These are phyloP conservation scores for Drosophila ogumai DNA, from an alignment of 1,140 invertebrate genomes.

Conservation along the genomic window DNA sequence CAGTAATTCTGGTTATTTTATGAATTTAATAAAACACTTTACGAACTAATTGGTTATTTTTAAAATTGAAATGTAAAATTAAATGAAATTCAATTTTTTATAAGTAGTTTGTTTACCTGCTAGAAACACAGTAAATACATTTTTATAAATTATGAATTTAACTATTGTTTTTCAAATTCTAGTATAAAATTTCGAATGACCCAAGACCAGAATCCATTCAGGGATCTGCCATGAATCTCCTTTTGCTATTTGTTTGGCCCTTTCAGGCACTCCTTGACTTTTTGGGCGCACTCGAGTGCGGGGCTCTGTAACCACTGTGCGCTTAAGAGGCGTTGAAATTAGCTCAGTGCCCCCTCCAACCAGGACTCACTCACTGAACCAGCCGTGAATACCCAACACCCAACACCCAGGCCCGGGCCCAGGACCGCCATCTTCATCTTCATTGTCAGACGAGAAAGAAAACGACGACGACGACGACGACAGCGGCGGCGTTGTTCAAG, in stretches of 20 bases:
- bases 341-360: constrained; percentile 40
- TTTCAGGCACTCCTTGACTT: constrained; percentile 45
- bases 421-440: constrained; percentile 53
- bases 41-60: too few relatives aligned
- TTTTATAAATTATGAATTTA: too few relatives aligned
- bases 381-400: constrained; percentile 2
- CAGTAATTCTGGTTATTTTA: background rate
- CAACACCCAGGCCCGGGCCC: background rate
- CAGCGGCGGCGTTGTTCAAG: constrained; percentile 56
- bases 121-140: too few relatives aligned
- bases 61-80: too few relatives aligned
- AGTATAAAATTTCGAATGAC: background rate
- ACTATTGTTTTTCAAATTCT: too few relatives aligned
- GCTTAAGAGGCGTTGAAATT: constrained; percentile 78
- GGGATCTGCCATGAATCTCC: background rate
- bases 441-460: constrained; percentile 34
- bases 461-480: constrained; percentile 1
- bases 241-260: constrained; percentile 5
- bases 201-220: background rate
- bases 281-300: constrained; percentile 18
- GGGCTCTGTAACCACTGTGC: constrained; percentile 63
- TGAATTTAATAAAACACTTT: too few relatives aligned
- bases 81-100: too few relatives aligned
- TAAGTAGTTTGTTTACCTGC: too few relatives aligned
- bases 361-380: background rate